Conservation (phyloP, 1,140 invertebrate species). For the Scaptomyza graminum region DNA sequence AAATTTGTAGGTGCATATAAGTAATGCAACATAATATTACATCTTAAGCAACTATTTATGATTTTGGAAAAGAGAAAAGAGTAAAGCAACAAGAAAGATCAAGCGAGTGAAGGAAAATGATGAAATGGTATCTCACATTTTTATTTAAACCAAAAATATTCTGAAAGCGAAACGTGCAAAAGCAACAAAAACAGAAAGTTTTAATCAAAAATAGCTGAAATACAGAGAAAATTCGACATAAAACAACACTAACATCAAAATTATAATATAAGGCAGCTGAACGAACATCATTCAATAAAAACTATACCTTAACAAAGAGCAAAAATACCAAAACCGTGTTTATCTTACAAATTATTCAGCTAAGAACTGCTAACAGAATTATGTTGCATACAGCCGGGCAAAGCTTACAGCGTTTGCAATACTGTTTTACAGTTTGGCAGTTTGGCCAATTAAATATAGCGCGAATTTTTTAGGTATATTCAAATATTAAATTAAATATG, state of each 20-base stretch:
- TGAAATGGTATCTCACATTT: slow-evolving; percentile 42
- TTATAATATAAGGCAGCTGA: slow-evolving; percentile 43
- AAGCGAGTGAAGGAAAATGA: not conserved
- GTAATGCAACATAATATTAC: slow-evolving; percentile 43
- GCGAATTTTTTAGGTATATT: not conserved
- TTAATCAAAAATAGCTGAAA: slow-evolving; percentile 35
- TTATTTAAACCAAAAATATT: slow-evolving; percentile 25
- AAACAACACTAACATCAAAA: slow-evolving; percentile 40
- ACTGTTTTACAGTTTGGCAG: slow-evolving; percentile 27
- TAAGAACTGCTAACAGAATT: not conserved
- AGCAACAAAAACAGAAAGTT: slow-evolving; percentile 41
- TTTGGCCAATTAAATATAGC: not conserved
- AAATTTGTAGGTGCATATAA: slow-evolving; percentile 49
- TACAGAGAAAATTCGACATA: slow-evolving; percentile 61
- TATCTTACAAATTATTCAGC: slow-evolving; percentile 7
- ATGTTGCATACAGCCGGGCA: slow-evolving; percentile 43
- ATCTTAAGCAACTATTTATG: slow-evolving; percentile 40
- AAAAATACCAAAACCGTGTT: slow-evolving; percentile 19
- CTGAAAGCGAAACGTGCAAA: slow-evolving; percentile 35
- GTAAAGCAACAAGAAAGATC: slow-evolving; percentile 20
- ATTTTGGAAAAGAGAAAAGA: slow-evolving; percentile 25
- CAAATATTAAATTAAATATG: not conserved
- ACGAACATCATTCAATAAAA: slow-evolving; percentile 72
- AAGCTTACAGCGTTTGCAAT: not conserved
- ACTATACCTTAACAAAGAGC: slow-evolving; percentile 57